Evolutionary conservation across 1,140 invertebrate genomes (phyloP).

Genomic region (Brachionus manjavacas): DNA sequence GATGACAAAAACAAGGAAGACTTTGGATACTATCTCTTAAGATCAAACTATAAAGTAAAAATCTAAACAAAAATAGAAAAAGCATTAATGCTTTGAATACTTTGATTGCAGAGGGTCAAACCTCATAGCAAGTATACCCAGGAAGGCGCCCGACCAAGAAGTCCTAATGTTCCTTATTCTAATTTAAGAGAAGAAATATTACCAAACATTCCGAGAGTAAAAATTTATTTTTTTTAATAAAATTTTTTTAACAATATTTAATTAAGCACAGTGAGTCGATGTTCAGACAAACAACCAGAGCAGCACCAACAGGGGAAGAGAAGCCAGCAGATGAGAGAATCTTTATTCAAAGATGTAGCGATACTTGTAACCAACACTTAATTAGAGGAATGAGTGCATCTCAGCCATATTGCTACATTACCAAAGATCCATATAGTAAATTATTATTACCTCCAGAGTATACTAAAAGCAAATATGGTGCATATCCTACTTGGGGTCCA

Average conservation of each 20-base stretch:
- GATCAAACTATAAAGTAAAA: conserved; percentile 31
- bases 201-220: conserved; percentile 50
- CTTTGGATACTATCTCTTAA: conserved; percentile 7
- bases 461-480: conserved; percentile 49
- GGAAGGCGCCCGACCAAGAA: conserved; percentile 46
- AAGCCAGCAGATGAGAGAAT: conserved; percentile 45
- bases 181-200: conserved; percentile 50
- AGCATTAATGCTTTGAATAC: too few relatives aligned
- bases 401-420: conserved; percentile 51
- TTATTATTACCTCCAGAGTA: conserved; percentile 48
- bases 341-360: conserved; percentile 49
- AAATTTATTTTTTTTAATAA: background rate
- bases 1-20: conserved; percentile 31
- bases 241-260: background rate
- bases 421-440: conserved; percentile 47
- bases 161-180: conserved; percentile 52
- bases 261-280: conserved; percentile 37
- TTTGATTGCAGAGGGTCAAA: conserved; percentile 5
- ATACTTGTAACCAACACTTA: conserved; percentile 49
- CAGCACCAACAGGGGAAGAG: conserved; percentile 43
- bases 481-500: conserved; percentile 52
- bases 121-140: conserved; percentile 30
- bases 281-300: conserved; percentile 46
- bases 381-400: conserved; percentile 47
- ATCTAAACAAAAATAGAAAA: background rate